These are phyloP conservation scores for Halcyon senegalensis DNA, from an alignment of 2,113 vertebrate species.

Conservation along the genomic window DNA sequence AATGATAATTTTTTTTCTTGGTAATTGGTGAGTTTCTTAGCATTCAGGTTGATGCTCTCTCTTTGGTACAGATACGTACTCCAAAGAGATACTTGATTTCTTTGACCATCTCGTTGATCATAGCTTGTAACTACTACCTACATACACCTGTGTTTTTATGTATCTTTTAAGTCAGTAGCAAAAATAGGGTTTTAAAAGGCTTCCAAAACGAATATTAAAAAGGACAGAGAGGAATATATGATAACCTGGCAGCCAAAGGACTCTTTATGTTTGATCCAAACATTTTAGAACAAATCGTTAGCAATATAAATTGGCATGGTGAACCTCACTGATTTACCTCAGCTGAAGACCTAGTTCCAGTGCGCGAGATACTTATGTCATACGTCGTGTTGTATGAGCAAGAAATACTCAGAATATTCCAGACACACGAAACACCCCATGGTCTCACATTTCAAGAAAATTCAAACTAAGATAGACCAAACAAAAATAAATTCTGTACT, in stretches of 20 bases:
- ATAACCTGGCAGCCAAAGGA: background rate
- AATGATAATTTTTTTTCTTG: background rate
- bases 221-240: background rate
- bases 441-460: background rate
- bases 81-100: background rate
- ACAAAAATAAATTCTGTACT: background rate
- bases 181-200: background rate
- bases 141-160: background rate
- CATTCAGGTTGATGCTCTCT: background rate
- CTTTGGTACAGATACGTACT: background rate
- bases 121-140: background rate
- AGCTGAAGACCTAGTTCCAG: background rate
- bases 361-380: too few relatives aligned
- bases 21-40: background rate
- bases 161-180: background rate
- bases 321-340: background rate
- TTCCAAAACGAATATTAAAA: background rate
- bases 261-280: background rate
- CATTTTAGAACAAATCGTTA: background rate
- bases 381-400: too few relatives aligned
- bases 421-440: background rate
- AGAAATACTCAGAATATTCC: background rate
- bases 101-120: background rate
- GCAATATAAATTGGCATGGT: background rate
- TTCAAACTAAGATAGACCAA: background rate